These are phyloP conservation scores for Acleris cristana DNA, from an alignment of 2,888 invertebrate genomes.

Conservation along the genomic window DNA sequence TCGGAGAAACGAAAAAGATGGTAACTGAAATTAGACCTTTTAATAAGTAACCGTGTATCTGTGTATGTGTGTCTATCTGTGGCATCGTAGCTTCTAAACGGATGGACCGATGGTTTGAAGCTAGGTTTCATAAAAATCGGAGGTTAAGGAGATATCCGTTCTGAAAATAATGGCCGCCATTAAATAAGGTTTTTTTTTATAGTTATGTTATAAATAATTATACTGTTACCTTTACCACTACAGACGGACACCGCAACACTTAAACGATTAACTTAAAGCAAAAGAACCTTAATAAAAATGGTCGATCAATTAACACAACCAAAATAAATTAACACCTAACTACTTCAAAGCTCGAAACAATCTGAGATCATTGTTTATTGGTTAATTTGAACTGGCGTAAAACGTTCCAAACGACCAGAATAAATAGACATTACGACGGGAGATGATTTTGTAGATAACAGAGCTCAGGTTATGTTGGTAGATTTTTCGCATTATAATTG, in stretches of 20 bases:
- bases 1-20: too few relatives aligned
- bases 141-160: too few relatives aligned
- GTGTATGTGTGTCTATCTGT: too few relatives aligned
- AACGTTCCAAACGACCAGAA: constrained; percentile 2
- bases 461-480: neutral
- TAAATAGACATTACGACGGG: neutral
- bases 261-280: too few relatives aligned
- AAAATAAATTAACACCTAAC: neutral
- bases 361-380: neutral
- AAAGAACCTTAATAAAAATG: too few relatives aligned
- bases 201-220: too few relatives aligned
- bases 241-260: neutral
- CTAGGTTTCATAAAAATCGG: neutral
- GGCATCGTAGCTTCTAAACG: too few relatives aligned
- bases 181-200: too few relatives aligned
- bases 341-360: neutral
- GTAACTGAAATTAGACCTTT: too few relatives aligned
- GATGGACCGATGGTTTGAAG: neutral
- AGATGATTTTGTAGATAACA: neutral
- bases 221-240: too few relatives aligned
- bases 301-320: neutral
- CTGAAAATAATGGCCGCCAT: too few relatives aligned
- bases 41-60: too few relatives aligned
- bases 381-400: neutral
- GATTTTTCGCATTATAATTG: constrained; percentile 45